Percentiles rank a stretch among this genome's conserved stretches.
These are phyloP conservation scores for Andrena minutula DNA, from an alignment of 2,888 invertebrate species.

Conservation along the genomic window DNA sequence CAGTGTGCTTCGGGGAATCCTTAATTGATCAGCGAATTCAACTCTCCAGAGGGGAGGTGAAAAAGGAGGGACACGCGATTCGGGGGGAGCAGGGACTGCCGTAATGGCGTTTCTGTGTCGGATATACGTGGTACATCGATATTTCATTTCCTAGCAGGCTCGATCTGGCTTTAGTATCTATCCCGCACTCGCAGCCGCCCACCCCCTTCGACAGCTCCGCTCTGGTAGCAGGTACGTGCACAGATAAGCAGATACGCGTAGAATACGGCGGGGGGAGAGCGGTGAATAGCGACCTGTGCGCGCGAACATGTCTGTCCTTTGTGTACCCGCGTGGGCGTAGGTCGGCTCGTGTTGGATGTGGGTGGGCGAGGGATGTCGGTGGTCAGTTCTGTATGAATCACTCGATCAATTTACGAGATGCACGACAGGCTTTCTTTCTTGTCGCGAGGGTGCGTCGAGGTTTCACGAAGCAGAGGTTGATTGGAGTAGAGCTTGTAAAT, in stretches of 20 bases:
- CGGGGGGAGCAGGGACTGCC: constrained; percentile 37
- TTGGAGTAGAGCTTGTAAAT: not conserved
- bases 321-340: constrained; percentile 32
- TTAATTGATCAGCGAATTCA: constrained; percentile 13
- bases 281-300: constrained; percentile 17
- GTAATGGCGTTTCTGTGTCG: constrained; percentile 76
- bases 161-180: constrained; percentile 46
- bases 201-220: constrained; percentile 45
- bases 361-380: constrained; percentile 26
- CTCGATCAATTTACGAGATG: constrained; percentile 30
- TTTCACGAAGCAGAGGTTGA: not conserved
- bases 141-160: constrained; percentile 70
- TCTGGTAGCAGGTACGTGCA: constrained; percentile 51
- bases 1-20: not conserved
- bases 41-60: not conserved
- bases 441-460: not conserved
- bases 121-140: constrained; percentile 72
- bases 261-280: not conserved
- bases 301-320: constrained; percentile 11
- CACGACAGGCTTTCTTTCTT: constrained; percentile 9
- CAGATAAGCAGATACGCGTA: constrained; percentile 23
- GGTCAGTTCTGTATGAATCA: constrained; percentile 32
- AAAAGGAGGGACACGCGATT: constrained; percentile 26
- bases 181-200: constrained; percentile 35
- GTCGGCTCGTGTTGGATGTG: constrained; percentile 5